A percentile compares a stretch with the other conserved stretches of the same genome.
phyloP scores from a whole-genome alignment of 1,140 invertebrate genomes.

The Drosophila funebris region DNA sequence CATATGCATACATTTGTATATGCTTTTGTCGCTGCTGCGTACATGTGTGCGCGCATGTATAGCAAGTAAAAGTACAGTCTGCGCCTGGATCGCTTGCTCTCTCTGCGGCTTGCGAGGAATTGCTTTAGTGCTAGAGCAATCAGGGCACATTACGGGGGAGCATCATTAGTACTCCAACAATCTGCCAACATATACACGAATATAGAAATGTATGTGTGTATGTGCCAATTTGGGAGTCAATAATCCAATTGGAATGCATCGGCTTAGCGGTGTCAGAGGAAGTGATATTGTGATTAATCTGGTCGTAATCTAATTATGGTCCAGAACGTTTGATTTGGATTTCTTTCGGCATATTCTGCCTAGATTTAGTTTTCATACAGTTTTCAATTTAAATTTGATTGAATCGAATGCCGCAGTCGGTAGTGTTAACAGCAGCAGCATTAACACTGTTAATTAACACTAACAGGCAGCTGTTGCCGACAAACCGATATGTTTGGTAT shows the following conservation, averaged over 20 bases:
- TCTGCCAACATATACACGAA: background rate
- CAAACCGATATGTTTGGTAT: background rate
- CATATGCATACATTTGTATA: conserved; percentile 26
- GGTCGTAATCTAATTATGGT: background rate
- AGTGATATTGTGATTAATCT: background rate
- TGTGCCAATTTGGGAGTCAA: background rate
- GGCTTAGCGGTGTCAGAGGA: background rate
- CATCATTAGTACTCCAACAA: background rate
- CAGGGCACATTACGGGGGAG: background rate
- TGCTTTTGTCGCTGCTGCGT: conserved; percentile 13
- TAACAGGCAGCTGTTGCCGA: conserved; percentile 1
- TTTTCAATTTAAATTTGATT: conserved; percentile 28
- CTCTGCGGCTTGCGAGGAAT: background rate
- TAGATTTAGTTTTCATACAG: background rate
- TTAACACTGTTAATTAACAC: conserved; percentile 30
- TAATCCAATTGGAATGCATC: conserved; percentile 13
- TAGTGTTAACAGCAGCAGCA: conserved; percentile 13
- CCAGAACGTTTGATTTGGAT: background rate
- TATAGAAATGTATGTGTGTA: background rate
- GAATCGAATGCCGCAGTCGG: conserved; percentile 10
- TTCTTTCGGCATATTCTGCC: background rate
- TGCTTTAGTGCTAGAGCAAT: background rate
- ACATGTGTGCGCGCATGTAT: conserved; percentile 31
- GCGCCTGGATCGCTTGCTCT: conserved; percentile 36
- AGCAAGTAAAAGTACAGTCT: conserved; percentile 73